Conservation (phyloP, 2,888 invertebrate genomes). For the Parthenolecanium corni region DNA sequence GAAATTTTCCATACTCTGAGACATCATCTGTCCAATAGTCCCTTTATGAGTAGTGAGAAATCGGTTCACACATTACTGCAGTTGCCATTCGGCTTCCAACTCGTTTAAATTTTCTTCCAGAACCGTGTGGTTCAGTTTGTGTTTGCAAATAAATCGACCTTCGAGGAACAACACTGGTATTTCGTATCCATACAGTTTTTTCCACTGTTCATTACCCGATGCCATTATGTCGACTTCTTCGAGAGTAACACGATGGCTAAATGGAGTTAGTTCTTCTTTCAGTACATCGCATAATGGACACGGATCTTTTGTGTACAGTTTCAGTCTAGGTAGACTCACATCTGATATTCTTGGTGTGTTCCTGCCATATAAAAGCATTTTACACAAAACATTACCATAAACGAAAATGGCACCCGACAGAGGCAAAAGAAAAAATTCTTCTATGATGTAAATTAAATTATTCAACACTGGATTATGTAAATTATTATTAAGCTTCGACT, state of each 20-base stretch:
- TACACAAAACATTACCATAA: too few relatives aligned
- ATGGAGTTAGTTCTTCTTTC: slow-evolving; percentile 50
- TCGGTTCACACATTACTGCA: too few relatives aligned
- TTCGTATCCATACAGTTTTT: slow-evolving; percentile 63
- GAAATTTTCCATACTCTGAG: too few relatives aligned
- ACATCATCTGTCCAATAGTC: too few relatives aligned
- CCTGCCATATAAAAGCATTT: background rate
- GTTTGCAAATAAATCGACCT: slow-evolving; percentile 68
- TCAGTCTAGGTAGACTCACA: slow-evolving; percentile 48
- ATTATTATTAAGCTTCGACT: too few relatives aligned
- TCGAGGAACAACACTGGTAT: slow-evolving; percentile 82
- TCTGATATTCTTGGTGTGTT: background rate
- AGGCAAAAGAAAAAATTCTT: too few relatives aligned
- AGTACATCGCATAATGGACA: slow-evolving; percentile 73
- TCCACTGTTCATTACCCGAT: slow-evolving; percentile 59
- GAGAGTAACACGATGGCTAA: slow-evolving; percentile 50
- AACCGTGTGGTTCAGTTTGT: slow-evolving; percentile 50
- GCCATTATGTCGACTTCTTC: slow-evolving; percentile 64
- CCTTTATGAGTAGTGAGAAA: too few relatives aligned
- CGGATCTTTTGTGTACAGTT: slow-evolving; percentile 68
- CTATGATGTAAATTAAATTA: too few relatives aligned
- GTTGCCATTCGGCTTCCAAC: slow-evolving; percentile 36
- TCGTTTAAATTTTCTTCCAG: slow-evolving; percentile 45
- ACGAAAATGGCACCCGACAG: too few relatives aligned
- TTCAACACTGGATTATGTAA: too few relatives aligned